These are phyloP conservation scores for Gallirallus australis DNA, from an alignment of 2,797 vertebrate species.

Conservation along the genomic window DNA sequence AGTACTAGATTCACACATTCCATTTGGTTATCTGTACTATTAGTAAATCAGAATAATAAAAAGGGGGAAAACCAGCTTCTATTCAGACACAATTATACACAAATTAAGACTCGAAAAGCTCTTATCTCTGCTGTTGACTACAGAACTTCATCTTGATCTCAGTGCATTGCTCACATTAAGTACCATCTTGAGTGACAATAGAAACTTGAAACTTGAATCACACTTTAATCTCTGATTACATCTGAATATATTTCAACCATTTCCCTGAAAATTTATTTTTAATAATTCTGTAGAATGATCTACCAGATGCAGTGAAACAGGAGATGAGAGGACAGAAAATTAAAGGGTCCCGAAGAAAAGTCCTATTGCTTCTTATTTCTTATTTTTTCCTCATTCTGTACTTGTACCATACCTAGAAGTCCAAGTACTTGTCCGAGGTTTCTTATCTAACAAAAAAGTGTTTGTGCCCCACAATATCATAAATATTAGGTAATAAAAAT, in stretches of 20 bases:
- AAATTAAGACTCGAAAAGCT: conserved; percentile 38
- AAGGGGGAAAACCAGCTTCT: not conserved
- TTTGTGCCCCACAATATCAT: not conserved
- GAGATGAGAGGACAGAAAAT: not conserved
- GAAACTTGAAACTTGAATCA: conserved; percentile 38
- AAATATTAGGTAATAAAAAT: not conserved
- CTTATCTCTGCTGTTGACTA: conserved; percentile 15
- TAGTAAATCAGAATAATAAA: not conserved
- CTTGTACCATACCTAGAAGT: not conserved
- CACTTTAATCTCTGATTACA: conserved; percentile 29
- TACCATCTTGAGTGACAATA: conserved; percentile 12
- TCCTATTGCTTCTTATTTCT: not conserved
- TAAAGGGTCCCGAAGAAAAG: not conserved
- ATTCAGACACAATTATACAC: conserved; percentile 3
- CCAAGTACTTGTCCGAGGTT: not conserved
- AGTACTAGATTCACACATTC: not conserved
- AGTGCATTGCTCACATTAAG: conserved; percentile 3
- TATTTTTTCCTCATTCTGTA: not conserved
- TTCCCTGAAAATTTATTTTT: conserved; percentile 31
- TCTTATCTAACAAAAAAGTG: not conserved
- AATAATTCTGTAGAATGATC: not conserved
- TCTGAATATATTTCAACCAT: conserved; percentile 21
- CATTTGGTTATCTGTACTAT: not conserved
- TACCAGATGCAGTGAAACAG: not conserved
- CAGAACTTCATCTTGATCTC: conserved; percentile 9